Conservation (phyloP, 2,113 vertebrate genomes). For the Falcunculus frontatus region DNA sequence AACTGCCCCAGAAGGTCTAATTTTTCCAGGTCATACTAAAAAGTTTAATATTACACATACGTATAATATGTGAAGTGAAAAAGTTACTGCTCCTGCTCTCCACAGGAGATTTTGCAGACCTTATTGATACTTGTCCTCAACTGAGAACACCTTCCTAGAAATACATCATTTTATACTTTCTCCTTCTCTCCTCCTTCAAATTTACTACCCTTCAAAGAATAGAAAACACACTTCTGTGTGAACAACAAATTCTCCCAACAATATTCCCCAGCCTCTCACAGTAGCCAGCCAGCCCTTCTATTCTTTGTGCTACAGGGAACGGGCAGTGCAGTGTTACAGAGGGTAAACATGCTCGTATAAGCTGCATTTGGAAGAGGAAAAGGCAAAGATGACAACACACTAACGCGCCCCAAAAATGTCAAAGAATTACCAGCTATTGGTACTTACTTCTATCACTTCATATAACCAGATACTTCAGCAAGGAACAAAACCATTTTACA, state of each 20-base stretch:
- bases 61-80: background rate
- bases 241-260: background rate
- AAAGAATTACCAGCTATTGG: background rate
- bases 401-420: background rate
- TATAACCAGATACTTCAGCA: background rate
- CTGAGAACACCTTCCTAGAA: background rate
- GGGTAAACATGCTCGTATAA: background rate
- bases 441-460: background rate
- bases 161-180: accelerated
- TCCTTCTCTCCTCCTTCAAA: background rate
- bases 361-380: background rate
- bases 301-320: background rate
- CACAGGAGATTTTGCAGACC: background rate
- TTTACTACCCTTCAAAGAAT: background rate
- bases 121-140: background rate
- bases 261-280: background rate
- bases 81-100: background rate
- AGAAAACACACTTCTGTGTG: background rate
- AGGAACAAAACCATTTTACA: background rate
- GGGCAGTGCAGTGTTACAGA: background rate
- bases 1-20: background rate
- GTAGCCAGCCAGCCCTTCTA: background rate
- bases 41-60: background rate
- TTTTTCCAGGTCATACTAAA: background rate
- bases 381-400: background rate